These are phyloP conservation scores for Halcyon leucocephala DNA, from an alignment of 2,797 vertebrate species.

Conservation along the genomic window DNA sequence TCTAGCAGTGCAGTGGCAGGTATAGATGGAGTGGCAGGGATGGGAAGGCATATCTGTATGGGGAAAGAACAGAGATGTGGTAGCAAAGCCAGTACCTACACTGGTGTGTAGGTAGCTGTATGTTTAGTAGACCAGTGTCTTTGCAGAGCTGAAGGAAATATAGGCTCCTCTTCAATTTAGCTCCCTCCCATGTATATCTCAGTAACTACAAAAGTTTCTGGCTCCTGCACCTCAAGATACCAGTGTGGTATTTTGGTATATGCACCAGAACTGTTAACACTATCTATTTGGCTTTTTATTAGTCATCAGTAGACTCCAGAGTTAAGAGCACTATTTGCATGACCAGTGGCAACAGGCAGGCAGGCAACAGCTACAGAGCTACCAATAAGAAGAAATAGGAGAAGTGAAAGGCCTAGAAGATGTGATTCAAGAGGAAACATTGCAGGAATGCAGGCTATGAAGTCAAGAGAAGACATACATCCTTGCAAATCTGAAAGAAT, in stretches of 20 bases:
- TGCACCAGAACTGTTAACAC: neutral
- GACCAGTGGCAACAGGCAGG: neutral
- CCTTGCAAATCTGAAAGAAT: neutral
- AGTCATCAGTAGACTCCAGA: neutral
- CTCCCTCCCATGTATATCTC: neutral
- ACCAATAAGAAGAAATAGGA: neutral
- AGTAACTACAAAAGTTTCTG: neutral
- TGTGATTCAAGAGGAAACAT: neutral
- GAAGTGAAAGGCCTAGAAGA: neutral
- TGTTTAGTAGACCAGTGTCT: neutral
- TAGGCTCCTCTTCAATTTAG: neutral
- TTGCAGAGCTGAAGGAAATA: neutral
- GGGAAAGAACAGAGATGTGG: neutral
- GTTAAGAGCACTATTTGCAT: neutral
- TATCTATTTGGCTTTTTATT: neutral
- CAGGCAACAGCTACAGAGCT: neutral
- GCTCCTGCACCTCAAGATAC: neutral
- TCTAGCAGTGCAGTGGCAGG: neutral
- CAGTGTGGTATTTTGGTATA: neutral
- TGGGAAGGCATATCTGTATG: rapidly evolving
- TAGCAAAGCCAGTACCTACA: neutral
- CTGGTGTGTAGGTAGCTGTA: neutral
- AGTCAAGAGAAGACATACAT: neutral
- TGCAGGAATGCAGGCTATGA: neutral
- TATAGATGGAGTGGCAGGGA: neutral